Percentiles rank a stretch among this genome's conserved stretches.
Conservation (phyloP, 2,113 vertebrate species). For the Rhea pennata region DNA sequence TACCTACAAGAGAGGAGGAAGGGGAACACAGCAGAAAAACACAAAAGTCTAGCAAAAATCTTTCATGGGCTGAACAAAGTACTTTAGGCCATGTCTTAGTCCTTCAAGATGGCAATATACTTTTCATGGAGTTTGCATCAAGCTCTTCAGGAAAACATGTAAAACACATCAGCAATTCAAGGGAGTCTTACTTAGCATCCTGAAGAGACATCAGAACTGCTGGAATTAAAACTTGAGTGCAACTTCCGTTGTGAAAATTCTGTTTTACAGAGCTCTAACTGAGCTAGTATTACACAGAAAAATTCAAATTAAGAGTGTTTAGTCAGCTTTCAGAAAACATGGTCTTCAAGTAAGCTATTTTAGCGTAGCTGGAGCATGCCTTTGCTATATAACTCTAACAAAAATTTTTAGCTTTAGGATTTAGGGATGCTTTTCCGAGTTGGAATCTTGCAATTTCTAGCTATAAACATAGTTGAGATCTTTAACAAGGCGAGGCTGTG, state of each 20-base stretch:
- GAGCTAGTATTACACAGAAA: not conserved
- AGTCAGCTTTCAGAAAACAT: not conserved
- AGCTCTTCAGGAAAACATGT: not conserved
- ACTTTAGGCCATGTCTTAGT: not conserved
- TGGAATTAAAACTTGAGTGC: not conserved
- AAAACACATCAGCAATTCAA: not conserved
- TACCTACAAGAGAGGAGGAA: not conserved
- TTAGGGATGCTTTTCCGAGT: not conserved
- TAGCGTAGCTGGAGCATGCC: rapidly evolving
- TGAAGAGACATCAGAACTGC: not conserved
- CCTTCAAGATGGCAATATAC: not conserved
- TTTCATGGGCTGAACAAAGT: not conserved
- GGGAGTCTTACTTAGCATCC: not conserved
- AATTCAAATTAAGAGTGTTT: not conserved
- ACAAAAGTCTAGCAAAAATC: not conserved
- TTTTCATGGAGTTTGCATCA: not conserved
- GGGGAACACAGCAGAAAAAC: not conserved
- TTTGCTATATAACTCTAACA: not conserved
- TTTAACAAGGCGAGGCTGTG: rapidly evolving
- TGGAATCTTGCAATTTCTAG: not conserved
- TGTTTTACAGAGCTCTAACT: not conserved
- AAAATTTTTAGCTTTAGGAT: not conserved
- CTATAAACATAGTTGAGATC: not conserved
- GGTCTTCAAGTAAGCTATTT: rapidly evolving
- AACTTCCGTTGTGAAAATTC: not conserved